Percentiles rank a stretch among this genome's conserved stretches.
Evolutionary conservation across 1,140 invertebrate species (phyloP).

Genomic region (Ceratoteleas bidentatus): DNA sequence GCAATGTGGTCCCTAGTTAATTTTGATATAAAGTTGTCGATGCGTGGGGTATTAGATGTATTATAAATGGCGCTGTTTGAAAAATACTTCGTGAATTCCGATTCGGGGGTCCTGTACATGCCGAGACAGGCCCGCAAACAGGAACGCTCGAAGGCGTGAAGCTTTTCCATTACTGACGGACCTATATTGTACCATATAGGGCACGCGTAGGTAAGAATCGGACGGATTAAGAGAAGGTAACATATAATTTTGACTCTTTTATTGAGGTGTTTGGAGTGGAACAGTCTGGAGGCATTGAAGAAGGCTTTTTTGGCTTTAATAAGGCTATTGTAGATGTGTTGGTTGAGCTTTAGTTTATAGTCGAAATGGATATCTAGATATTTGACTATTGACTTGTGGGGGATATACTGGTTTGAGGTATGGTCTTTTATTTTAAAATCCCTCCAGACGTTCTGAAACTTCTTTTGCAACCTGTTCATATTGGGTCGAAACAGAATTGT

Average conservation of each 20-base stretch:
- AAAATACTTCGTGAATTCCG: not conserved
- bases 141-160: too few species aligned
- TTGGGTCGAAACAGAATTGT: not conserved
- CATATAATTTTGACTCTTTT: constrained; percentile 43
- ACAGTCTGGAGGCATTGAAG: constrained; percentile 13
- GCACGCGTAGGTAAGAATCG: too few species aligned
- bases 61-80: not conserved
- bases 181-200: too few species aligned
- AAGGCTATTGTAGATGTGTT: not conserved
- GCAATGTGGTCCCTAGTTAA: too few species aligned
- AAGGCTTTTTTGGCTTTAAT: constrained; percentile 50
- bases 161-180: too few species aligned
- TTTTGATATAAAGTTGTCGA: too few species aligned
- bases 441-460: constrained; percentile 10
- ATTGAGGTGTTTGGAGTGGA: constrained; percentile 31
- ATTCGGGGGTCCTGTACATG: not conserved
- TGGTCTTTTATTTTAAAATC: constrained; percentile 6
- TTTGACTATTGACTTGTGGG: not conserved
- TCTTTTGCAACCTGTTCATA: not conserved
- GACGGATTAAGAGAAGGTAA: too few species aligned
- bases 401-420: not conserved
- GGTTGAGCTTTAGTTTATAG: not conserved
- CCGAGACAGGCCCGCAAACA: not conserved
- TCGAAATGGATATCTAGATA: not conserved
- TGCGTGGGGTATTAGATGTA: too few species aligned